Percentiles rank a stretch among this genome's conserved stretches.
phyloP scores from a whole-genome alignment of 2,888 invertebrate genomes.

The Idaea dimidiata region DNA sequence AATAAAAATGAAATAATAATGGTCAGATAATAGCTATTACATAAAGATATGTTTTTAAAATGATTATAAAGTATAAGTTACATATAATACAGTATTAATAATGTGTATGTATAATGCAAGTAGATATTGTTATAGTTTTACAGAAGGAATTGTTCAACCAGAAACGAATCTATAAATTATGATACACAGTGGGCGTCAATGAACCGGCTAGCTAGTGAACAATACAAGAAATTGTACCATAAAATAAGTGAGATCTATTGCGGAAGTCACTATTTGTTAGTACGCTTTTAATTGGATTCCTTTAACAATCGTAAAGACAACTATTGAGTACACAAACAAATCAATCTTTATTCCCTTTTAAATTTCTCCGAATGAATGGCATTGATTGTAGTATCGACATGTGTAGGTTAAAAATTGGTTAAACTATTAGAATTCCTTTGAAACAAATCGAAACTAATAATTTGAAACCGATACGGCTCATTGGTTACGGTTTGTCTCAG shows the following conservation, averaged over 20 bases:
- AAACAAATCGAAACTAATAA: slow-evolving; percentile 10
- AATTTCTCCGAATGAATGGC: too few species aligned
- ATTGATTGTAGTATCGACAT: neutral
- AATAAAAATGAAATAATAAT: too few species aligned
- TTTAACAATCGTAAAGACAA: slow-evolving; percentile 8
- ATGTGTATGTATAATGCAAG: neutral
- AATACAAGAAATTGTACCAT: slow-evolving; percentile 27
- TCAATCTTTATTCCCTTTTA: neutral
- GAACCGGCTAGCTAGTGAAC: slow-evolving; percentile 30
- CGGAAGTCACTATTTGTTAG: slow-evolving; percentile 18
- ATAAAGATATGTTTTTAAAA: neutral
- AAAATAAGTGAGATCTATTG: slow-evolving; percentile 21
- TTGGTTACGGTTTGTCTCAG: slow-evolving; percentile 49
- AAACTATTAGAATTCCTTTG: too few species aligned
- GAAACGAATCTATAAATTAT: slow-evolving; percentile 27
- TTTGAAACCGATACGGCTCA: slow-evolving; percentile 51
- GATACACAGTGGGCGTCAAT: slow-evolving; percentile 29
- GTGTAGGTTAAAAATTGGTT: slow-evolving; percentile 7
- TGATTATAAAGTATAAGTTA: neutral
- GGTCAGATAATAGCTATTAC: too few species aligned
- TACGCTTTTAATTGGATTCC: neutral
- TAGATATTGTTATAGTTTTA: neutral
- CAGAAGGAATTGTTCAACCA: slow-evolving; percentile 17
- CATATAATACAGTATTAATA: neutral
- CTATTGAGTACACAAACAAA: slow-evolving; percentile 4